Evolutionary conservation across 2,113 vertebrate genomes (phyloP), one percentile per base, ranked within the genome.

Genomic region (Holacanthus passer): DNA sequence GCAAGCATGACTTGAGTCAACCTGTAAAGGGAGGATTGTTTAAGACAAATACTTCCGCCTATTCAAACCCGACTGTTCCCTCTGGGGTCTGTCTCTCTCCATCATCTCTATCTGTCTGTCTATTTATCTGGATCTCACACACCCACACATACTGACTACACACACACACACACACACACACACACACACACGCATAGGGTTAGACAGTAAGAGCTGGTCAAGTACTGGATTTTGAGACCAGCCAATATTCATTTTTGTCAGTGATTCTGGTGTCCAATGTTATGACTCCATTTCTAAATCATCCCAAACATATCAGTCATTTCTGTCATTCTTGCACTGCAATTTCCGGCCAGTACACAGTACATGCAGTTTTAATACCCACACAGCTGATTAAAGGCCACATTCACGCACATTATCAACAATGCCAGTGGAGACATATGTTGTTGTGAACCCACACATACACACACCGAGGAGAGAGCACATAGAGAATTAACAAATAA

Each of bases 1-100:
- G 87, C 56, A 79, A 90, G 83, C 66, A 55, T 74, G 88, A 76
- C 82, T 71, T 60, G 88, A 85, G 90, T 88, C 89, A 92, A 92
- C 78, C 79, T 89, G 77, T 77, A 83, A 87, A 79, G 77, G 19
- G 73, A 81, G 78, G 77, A 88, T 82, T 88, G 87, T 89, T 89
- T 78, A 86, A 88, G 83, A 90, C 83, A 88, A 84, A 87, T 81
- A 81, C 79, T 70, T 82, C 60, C 6, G 29, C 20, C 62, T 59
- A 73, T 84, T 90, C 70, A 68, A 74, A 84, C 48, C 67, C 48
- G 52, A 62, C 72, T 39, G 45, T 71, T 87, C 78, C 84, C 77
- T 67, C 65, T 45, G 62, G 69, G 60, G 27, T 64, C 48, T 32
- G 17, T 78, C 58, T 75, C 35, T 55, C 19, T 70, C 50, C 39